These are phyloP conservation scores for Scaptomyza parva DNA, from an alignment of 2,888 invertebrate species.

Conservation along the genomic window DNA sequence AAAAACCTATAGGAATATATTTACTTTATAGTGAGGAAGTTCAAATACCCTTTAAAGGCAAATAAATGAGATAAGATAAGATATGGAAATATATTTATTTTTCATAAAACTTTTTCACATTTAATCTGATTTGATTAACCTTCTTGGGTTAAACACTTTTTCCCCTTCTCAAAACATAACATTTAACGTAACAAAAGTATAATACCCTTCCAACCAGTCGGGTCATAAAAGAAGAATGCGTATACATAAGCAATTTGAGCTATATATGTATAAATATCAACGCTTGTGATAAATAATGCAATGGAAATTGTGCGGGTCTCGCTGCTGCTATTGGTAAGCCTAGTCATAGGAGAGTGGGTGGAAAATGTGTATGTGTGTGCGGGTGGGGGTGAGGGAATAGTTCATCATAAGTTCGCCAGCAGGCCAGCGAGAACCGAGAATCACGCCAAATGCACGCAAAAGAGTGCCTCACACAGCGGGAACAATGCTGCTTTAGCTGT, in stretches of 20 bases:
- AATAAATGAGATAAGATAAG: background rate
- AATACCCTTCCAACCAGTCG: slow-evolving; percentile 2
- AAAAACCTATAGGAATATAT: background rate
- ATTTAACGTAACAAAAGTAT: background rate
- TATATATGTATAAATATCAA: slow-evolving; percentile 63
- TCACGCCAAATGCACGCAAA: slow-evolving; percentile 65
- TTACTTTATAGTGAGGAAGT: background rate
- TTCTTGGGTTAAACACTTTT: no score
- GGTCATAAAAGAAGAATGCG: background rate
- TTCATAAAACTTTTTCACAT: no score
- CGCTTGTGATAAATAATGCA: slow-evolving; percentile 70
- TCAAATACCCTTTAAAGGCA: slow-evolving; percentile 24
- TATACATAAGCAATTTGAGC: slow-evolving; percentile 21
- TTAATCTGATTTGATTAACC: no score
- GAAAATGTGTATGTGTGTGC: background rate
- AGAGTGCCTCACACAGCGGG: slow-evolving; percentile 14
- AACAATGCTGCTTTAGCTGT: slow-evolving; percentile 24
- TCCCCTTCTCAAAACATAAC: background rate
- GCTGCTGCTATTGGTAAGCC: background rate
- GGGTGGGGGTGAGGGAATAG: slow-evolving; percentile 6
- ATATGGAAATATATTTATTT: no score
- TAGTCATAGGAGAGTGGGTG: background rate
- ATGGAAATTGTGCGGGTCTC: slow-evolving; percentile 54
- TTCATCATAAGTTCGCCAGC: slow-evolving; percentile 52
- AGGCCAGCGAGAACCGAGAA: slow-evolving; percentile 33